Evolutionary conservation across 2,888 invertebrate genomes (phyloP).

Genomic region (Drosophila recens): DNA sequence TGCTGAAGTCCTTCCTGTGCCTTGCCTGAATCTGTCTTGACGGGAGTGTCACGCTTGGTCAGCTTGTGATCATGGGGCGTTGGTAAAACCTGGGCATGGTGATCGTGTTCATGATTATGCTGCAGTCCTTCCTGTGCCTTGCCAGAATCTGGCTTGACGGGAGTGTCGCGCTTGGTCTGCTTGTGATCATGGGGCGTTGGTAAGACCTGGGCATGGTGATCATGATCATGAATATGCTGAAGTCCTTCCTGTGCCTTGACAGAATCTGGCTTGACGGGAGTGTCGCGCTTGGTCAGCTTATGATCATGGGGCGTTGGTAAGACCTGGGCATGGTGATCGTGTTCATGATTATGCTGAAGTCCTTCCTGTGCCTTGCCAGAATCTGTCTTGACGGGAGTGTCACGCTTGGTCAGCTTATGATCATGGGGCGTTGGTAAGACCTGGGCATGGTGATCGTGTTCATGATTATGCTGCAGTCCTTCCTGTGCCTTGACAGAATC

Average conservation of each 20-base stretch:
- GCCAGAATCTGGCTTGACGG: conserved; percentile 17
- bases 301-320: no score
- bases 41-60: conserved; percentile 23
- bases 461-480: not conserved
- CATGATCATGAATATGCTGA: not conserved
- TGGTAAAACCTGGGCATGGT: not conserved
- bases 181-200: not conserved
- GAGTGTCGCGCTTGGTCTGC: conserved; percentile 23
- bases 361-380: not conserved
- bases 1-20: conserved; percentile 5
- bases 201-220: not conserved
- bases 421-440: not conserved
- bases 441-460: not conserved
- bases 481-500: no score
- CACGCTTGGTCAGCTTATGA: conserved; percentile 18
- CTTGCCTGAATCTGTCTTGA: conserved; percentile 13
- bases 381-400: conserved; percentile 19
- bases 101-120: not conserved
- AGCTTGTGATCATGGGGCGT: not conserved
- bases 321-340: not conserved
- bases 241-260: no score
- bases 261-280: no score
- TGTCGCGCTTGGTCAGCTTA: no score
- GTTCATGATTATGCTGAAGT: not conserved
- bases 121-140: not conserved